Evolutionary conservation across 92 coral and sea anemone species (phyloP).

Genomic region (Desmophyllum pertusum): DNA sequence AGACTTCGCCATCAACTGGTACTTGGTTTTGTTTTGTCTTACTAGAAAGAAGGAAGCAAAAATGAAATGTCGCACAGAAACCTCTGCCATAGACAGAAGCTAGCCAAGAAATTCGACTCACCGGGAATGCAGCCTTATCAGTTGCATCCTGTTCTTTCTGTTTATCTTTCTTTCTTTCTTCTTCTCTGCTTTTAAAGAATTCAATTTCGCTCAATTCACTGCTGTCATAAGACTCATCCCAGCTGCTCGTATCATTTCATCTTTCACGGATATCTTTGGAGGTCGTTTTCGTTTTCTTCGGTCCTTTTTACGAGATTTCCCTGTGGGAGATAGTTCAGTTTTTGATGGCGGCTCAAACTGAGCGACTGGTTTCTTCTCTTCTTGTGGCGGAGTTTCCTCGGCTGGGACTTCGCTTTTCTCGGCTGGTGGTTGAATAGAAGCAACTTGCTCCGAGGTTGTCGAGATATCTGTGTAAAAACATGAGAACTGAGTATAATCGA

Average conservation of each 20-base stretch:
- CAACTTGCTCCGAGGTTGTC: background rate
- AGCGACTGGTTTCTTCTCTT: background rate
- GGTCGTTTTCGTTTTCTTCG: conserved; percentile 55
- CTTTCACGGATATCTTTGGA: conserved; percentile 35
- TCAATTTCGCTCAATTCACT: conserved; percentile 73
- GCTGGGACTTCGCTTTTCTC: background rate
- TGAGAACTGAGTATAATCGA: too few species aligned
- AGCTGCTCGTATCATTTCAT: conserved; percentile 57
- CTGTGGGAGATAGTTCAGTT: background rate
- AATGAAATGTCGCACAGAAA: background rate
- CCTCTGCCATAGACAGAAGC: background rate
- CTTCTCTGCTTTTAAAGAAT: conserved; percentile 25
- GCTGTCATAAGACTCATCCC: conserved; percentile 86
- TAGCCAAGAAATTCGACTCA: conserved; percentile 1
- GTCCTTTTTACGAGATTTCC: conserved; percentile 32
- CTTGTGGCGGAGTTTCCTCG: background rate
- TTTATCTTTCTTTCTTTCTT: conserved; percentile 10
- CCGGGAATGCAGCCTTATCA: conserved; percentile 57
- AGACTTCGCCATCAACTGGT: too few species aligned
- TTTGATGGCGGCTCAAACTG: background rate
- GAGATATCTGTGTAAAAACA: background rate
- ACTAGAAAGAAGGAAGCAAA: background rate
- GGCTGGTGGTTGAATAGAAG: background rate
- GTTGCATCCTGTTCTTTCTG: conserved; percentile 4
- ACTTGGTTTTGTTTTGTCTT: background rate